Evolutionary conservation across 2,113 vertebrate species (phyloP).

Genomic region (Rhinoptilus africanus): DNA sequence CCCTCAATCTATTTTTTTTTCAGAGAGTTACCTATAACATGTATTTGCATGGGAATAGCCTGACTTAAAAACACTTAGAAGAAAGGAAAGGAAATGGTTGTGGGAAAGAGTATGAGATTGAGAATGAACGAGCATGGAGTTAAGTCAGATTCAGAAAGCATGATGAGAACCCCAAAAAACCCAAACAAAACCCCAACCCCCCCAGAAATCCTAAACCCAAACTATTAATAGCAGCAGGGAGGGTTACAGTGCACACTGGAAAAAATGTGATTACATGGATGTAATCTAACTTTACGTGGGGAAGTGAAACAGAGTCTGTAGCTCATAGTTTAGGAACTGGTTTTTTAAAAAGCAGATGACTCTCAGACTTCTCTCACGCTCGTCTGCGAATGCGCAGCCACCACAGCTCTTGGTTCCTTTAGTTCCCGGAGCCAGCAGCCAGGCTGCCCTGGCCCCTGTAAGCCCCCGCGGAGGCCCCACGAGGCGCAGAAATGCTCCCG

Average conservation of each 20-base stretch:
- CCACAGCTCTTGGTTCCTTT: neutral
- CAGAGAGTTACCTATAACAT: neutral
- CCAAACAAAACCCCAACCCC: neutral
- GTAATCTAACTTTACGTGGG: neutral
- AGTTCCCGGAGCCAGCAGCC: neutral
- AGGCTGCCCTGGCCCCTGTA: neutral
- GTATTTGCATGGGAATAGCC: neutral
- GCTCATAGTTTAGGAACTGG: neutral
- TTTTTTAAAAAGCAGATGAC: neutral
- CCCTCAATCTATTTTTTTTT: neutral
- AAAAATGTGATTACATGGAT: neutral
- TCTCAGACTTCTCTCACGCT: neutral
- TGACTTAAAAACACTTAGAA: neutral
- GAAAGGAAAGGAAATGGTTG: neutral
- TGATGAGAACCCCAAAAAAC: neutral
- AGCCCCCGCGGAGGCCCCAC: neutral
- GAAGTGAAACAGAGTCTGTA: neutral
- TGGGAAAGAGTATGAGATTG: neutral
- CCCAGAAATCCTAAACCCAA: neutral
- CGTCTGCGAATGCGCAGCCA: neutral
- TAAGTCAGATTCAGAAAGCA: neutral
- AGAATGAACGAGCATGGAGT: neutral
- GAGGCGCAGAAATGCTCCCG: neutral
- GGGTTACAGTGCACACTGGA: neutral
- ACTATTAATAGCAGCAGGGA: neutral